Evolutionary conservation across 2,113 vertebrate species (phyloP).

Genomic region (Apteryx owenii): DNA sequence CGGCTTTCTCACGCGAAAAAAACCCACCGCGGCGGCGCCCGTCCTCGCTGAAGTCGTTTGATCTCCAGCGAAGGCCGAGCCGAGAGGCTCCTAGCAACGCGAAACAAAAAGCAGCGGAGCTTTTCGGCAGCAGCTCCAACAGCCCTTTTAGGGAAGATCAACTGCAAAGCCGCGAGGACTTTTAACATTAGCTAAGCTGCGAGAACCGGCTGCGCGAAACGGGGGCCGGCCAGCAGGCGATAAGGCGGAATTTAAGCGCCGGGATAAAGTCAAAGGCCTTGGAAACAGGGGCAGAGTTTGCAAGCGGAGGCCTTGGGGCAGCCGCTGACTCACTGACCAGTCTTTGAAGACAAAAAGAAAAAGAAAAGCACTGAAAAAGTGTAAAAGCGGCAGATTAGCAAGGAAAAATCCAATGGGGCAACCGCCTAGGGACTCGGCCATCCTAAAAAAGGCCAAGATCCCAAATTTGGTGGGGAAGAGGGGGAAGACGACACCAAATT

Average conservation of each 20-base stretch:
- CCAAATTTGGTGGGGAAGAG: background rate
- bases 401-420: rapidly evolving
- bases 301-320: background rate
- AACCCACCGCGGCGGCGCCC: rapidly evolving
- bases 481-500: rapidly evolving
- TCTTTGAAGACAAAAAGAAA: no score
- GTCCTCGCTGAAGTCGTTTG: background rate
- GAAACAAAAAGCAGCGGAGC: background rate
- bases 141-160: background rate
- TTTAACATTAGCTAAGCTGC: background rate
- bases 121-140: rapidly evolving
- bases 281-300: rapidly evolving
- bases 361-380: no score
- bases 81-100: background rate
- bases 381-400: background rate
- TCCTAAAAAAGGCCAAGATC: background rate
- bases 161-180: background rate
- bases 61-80: background rate
- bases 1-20: background rate
- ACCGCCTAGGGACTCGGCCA: rapidly evolving
- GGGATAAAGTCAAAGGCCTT: background rate
- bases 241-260: rapidly evolving
- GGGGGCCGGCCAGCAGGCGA: background rate
- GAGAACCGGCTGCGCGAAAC: background rate
- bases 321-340: no score